Base-by-base conservation (phyloP, 1,140 invertebrate genomes). In the Capitella teleta region DNA sequence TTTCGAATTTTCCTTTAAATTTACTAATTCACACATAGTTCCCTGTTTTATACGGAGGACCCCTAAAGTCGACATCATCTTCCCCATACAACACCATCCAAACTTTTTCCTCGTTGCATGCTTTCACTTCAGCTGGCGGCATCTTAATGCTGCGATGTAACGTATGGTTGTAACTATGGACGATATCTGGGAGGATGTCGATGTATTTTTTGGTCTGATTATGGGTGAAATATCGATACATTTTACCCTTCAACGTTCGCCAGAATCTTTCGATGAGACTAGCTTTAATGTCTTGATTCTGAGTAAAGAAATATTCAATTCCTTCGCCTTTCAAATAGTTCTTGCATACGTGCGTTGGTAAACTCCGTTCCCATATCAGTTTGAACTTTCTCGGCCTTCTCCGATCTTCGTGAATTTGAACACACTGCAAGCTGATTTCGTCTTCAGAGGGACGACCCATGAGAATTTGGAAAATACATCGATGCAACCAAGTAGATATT, bases 381-480 rank as follows among this genome's bases (percentile, higher is more conserved):
- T 26, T 28, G 44, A 16, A 16, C n/a, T 32, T 37, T 40, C 25
- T 18, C 32, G n/a, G 51, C 46, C 37, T 3, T 6, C 40, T 56
- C 56, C 43, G 49, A 19, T 23, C 19, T 23, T 23, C 21, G 2
- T 40, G 24, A 40, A 57, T 51, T 51, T 40, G 6, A 24, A 52
- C 66, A 58, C 18, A 55, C 57, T 5, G 55, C 12, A 12, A 51
- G 55, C 66, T 44, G 50, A 70, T 64, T 78, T 78, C 12, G 52
- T 64, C 67, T 74, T 74, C 25, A 77, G 16, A 5, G 71, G 65
- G 23, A 64, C 34, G n/a, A 63, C 64, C 65, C 64, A 77, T 19
- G 68, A 66, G 58, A 60, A 71, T 62, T 74, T 77, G 43, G 62
- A 65, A 57, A 74, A 75, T 23, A 57, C 53, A 58, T 76, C 69